phyloP scores from a whole-genome alignment of 2,888 invertebrate genomes.

The Philhelius pedissequus region DNA sequence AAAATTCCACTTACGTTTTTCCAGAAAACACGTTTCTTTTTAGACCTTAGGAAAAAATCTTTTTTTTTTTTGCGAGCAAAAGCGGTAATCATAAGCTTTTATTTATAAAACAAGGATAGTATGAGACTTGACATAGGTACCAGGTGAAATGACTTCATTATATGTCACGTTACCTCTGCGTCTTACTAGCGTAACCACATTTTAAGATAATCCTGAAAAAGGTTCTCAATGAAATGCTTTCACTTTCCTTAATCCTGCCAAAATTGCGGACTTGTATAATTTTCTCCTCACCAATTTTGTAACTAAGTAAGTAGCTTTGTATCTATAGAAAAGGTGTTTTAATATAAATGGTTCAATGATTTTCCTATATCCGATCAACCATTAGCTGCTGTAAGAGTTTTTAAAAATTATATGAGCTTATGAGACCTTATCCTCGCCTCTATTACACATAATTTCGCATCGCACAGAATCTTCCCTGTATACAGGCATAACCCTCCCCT shows the following conservation, averaged over 20 bases:
- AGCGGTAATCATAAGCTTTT: no score
- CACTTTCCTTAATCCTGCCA: background rate
- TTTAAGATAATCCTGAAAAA: background rate
- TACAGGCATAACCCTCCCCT: background rate
- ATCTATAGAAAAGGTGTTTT: background rate
- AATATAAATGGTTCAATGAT: background rate
- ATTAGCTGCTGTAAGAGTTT: background rate
- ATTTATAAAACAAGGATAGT: no score
- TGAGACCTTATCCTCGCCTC: no score
- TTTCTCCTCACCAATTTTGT: background rate
- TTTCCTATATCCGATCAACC: background rate
- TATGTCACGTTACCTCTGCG: no score
- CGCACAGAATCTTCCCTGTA: background rate
- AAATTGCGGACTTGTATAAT: background rate
- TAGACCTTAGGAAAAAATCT: no score
- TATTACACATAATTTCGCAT: background rate
- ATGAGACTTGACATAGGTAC: no score
- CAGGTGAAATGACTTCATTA: no score
- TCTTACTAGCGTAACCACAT: no score
- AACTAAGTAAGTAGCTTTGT: background rate
- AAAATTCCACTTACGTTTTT: no score
- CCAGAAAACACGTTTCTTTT: no score
- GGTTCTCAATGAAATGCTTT: background rate
- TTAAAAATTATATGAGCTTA: background rate
- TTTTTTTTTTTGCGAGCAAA: no score